Percentiles rank a stretch among this genome's conserved stretches.
phyloP scores from a whole-genome alignment of 2,888 invertebrate genomes.

The Drosophila limbata region DNA sequence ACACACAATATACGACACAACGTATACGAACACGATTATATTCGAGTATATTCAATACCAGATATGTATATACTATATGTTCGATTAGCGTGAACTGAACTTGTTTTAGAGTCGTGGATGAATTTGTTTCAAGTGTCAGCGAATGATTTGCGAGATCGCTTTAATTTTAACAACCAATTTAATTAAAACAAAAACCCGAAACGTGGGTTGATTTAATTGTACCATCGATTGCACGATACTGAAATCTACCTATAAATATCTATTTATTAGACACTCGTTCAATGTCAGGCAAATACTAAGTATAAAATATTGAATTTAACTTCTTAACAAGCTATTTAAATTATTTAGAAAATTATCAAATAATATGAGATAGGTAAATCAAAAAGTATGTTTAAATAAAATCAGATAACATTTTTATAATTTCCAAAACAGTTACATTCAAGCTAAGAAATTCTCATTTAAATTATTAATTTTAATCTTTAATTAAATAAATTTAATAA shows the following conservation, averaged over 20 bases:
- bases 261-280: background rate
- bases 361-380: background rate
- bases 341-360: background rate
- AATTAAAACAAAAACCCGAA: constrained; percentile 7
- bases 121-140: constrained; percentile 44
- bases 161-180: constrained; percentile 22
- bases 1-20: constrained; percentile 41
- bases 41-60: background rate
- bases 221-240: background rate
- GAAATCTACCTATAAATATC: background rate
- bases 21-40: constrained; percentile 10
- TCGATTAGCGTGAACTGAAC: constrained; percentile 24
- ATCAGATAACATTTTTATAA: background rate
- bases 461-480: background rate
- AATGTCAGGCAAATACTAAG: too few species aligned
- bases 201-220: constrained; percentile 20
- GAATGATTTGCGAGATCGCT: constrained; percentile 58
- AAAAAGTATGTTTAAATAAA: background rate
- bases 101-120: constrained; percentile 29
- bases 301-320: too few species aligned
- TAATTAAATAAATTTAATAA: background rate
- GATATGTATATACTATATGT: constrained; percentile 6
- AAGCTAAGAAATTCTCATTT: background rate
- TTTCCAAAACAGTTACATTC: background rate
- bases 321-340: too few species aligned